Evolutionary conservation across 1,140 invertebrate genomes (phyloP).

Genomic region (Drosophila bifasciata): DNA sequence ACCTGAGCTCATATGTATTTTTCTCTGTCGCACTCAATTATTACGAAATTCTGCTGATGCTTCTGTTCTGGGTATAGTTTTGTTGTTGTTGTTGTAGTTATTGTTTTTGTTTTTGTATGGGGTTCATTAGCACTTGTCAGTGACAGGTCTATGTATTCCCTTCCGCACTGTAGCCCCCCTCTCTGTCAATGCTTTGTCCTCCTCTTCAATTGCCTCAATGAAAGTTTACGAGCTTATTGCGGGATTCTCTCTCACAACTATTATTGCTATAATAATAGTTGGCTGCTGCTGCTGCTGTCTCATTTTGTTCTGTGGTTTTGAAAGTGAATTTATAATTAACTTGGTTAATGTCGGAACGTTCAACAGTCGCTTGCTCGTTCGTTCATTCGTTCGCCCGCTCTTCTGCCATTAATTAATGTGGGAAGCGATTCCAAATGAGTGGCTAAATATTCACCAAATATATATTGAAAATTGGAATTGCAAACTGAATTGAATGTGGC

Average conservation of each 20-base stretch:
- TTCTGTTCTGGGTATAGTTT: no score
- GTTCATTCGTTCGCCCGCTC: slow-evolving; percentile 22
- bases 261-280: slow-evolving; percentile 18
- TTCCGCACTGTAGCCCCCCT: background rate
- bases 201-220: slow-evolving; percentile 70
- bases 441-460: slow-evolving; percentile 6
- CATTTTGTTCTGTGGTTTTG: slow-evolving; percentile 38
- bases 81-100: slow-evolving; percentile 25
- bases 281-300: slow-evolving; percentile 17
- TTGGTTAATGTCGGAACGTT: slow-evolving; percentile 44
- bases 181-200: slow-evolving; percentile 1
- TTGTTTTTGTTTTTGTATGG: slow-evolving; percentile 45
- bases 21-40: slow-evolving; percentile 66
- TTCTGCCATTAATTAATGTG: slow-evolving; percentile 73
- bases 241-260: slow-evolving; percentile 18
- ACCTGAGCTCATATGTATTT: slow-evolving; percentile 22
- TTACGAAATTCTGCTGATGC: slow-evolving; percentile 54
- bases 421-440: slow-evolving; percentile 42
- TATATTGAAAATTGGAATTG: slow-evolving; percentile 10
- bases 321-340: slow-evolving; percentile 80
- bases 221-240: slow-evolving; percentile 63
- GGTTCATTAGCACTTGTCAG: slow-evolving; percentile 79
- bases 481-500: slow-evolving; percentile 4
- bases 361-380: background rate
- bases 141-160: slow-evolving; percentile 61